These are phyloP conservation scores for Pantherophis vulpinus DNA, from an alignment of 2,797 vertebrate species.

Conservation along the genomic window DNA sequence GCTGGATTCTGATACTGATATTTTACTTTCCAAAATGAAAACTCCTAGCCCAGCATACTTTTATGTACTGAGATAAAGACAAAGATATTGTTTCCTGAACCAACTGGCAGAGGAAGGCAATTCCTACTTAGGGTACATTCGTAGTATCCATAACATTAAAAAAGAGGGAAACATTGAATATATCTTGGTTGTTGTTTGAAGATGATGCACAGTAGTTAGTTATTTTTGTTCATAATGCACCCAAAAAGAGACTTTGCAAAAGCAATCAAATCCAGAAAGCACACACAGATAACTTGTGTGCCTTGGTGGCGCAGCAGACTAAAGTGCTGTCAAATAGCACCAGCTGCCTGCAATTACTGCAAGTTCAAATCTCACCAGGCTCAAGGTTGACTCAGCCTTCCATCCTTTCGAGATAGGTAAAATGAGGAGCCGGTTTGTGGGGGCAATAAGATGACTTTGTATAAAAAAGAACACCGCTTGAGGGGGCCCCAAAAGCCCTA, in stretches of 20 bases:
- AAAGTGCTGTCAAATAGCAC: too few species aligned
- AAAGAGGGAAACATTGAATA: background rate
- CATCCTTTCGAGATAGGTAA: too few species aligned
- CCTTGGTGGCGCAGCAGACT: too few species aligned
- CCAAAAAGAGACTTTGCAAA: background rate
- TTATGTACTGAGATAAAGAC: background rate
- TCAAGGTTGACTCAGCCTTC: too few species aligned
- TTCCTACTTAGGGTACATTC: background rate
- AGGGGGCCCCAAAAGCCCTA: too few species aligned
- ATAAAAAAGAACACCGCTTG: too few species aligned
- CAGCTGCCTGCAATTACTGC: too few species aligned
- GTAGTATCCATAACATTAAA: background rate
- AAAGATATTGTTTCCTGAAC: background rate
- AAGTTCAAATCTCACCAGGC: too few species aligned
- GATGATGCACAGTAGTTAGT: background rate
- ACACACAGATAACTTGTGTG: too few species aligned
- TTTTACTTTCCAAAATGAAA: background rate
- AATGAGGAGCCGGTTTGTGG: too few species aligned
- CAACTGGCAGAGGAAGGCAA: background rate
- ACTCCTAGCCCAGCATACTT: background rate
- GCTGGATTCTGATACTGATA: background rate
- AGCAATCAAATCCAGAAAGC: too few species aligned
- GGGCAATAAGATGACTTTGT: too few species aligned
- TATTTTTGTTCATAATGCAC: background rate
- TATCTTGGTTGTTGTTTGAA: background rate